Evolutionary conservation across 35 echinoderm and acorn worm genomes (phyloP).

Genomic region (Eucidaris tribuloides): DNA sequence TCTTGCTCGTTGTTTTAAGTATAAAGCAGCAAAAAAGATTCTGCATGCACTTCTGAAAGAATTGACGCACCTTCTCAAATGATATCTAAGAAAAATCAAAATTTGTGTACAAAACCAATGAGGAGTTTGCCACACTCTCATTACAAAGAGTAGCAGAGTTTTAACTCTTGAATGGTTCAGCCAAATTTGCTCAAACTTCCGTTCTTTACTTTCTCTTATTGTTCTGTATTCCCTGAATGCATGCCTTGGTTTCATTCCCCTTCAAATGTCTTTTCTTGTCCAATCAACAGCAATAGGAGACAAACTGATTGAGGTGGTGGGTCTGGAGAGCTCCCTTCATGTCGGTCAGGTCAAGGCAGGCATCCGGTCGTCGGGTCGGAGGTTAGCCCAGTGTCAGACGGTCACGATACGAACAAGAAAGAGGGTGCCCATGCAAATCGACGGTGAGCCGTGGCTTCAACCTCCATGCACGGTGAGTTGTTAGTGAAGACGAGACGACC

Average conservation of each 20-base stretch:
- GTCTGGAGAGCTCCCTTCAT: slow-evolving; percentile 89
- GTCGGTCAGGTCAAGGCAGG: slow-evolving; percentile 97
- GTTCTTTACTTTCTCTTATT: too few relatives aligned
- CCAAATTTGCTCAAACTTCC: too few relatives aligned
- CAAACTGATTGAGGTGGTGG: slow-evolving; percentile 91
- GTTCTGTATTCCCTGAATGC: too few relatives aligned
- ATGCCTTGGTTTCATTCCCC: slow-evolving; percentile 93
- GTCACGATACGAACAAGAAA: slow-evolving; percentile 92
- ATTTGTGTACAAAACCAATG: too few relatives aligned
- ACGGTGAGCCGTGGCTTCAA: slow-evolving; percentile 98
- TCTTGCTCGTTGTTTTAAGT: too few relatives aligned
- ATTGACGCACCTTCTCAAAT: too few relatives aligned
- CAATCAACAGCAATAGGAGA: slow-evolving; percentile 88
- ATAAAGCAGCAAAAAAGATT: too few relatives aligned
- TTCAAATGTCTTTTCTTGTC: background rate
- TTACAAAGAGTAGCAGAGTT: too few relatives aligned
- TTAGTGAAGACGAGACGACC: background rate
- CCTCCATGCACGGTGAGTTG: slow-evolving; percentile 91
- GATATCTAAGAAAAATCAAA: too few relatives aligned
- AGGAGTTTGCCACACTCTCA: too few relatives aligned
- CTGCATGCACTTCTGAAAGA: too few relatives aligned
- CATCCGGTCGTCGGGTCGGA: slow-evolving; percentile 85
- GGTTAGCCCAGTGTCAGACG: slow-evolving; percentile 88
- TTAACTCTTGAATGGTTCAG: too few relatives aligned
- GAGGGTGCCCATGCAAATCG: slow-evolving; percentile 98